phyloP scores from a whole-genome alignment of 2,888 invertebrate species.

The Drosophila setosimentum region DNA sequence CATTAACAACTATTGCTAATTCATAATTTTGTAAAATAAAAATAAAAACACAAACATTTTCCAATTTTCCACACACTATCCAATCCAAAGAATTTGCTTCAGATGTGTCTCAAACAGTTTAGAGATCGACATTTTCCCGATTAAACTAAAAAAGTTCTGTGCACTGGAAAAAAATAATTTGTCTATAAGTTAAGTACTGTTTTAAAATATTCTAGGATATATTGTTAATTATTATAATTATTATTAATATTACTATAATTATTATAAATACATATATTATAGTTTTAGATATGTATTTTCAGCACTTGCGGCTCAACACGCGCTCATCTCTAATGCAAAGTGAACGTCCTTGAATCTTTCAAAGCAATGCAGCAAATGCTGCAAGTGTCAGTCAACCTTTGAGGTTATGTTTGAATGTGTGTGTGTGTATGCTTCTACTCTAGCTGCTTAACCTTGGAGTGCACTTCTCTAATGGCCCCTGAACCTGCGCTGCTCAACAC shows the following conservation, averaged over 20 bases:
- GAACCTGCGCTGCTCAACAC: constrained; percentile 8
- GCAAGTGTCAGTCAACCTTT: constrained; percentile 29
- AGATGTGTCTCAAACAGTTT: not conserved
- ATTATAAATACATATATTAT: not conserved
- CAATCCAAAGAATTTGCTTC: not conserved
- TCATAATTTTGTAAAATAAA: not conserved
- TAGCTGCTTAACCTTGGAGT: constrained; percentile 37
- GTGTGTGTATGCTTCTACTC: no score
- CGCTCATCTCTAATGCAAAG: constrained; percentile 6
- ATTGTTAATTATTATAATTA: not conserved
- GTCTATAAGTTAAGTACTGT: no score
- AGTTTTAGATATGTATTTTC: no score
- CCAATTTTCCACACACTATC: not conserved
- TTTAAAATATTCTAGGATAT: not conserved
- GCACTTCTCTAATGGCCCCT: constrained; percentile 56
- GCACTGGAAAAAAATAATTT: not conserved
- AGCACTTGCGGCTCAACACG: not conserved
- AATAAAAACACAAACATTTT: not conserved
- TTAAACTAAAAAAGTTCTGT: not conserved
- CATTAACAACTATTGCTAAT: no score
- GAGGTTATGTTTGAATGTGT: constrained; percentile 10
- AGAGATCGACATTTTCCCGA: no score
- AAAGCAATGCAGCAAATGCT: constrained; percentile 1
- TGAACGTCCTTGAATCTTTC: constrained; percentile 14
- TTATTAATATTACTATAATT: not conserved